Conservation (phyloP, 2,113 vertebrate species). For the Mobula hypostoma region DNA sequence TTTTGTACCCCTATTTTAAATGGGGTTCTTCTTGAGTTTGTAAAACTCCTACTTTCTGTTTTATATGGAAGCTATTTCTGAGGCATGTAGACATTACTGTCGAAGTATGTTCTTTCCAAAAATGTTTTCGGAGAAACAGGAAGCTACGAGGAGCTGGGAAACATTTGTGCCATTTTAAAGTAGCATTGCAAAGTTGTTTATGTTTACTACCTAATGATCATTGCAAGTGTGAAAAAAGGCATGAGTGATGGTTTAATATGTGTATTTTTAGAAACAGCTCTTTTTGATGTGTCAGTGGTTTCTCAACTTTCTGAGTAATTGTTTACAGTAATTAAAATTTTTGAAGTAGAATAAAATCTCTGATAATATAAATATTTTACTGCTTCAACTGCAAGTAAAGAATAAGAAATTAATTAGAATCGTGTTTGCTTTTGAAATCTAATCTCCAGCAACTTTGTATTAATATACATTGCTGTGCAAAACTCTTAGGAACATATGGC, state of each 20-base stretch:
- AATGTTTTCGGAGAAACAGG: too few relatives aligned
- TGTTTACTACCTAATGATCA: neutral
- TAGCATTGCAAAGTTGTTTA: neutral
- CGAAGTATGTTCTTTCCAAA: too few relatives aligned
- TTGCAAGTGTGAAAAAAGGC: neutral
- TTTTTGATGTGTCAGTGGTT: neutral
- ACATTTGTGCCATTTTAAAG: neutral
- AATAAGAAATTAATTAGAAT: neutral
- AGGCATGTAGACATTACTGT: too few relatives aligned
- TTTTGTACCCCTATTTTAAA: too few relatives aligned
- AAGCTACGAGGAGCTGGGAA: neutral
- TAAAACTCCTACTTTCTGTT: too few relatives aligned
- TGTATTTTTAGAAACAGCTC: neutral
- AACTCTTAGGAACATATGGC: too few relatives aligned
- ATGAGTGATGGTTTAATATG: neutral
- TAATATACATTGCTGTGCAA: neutral
- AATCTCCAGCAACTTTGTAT: neutral
- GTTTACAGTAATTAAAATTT: neutral
- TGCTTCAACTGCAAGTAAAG: neutral
- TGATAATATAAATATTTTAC: neutral
- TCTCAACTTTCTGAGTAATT: neutral
- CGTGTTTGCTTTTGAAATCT: neutral
- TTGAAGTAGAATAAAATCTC: neutral
- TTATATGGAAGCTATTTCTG: too few relatives aligned
- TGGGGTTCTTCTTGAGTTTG: too few relatives aligned